A percentile compares a stretch with the other conserved stretches of the same genome.
These are phyloP conservation scores for Automeris io DNA, from an alignment of 2,888 invertebrate genomes.

Conservation along the genomic window DNA sequence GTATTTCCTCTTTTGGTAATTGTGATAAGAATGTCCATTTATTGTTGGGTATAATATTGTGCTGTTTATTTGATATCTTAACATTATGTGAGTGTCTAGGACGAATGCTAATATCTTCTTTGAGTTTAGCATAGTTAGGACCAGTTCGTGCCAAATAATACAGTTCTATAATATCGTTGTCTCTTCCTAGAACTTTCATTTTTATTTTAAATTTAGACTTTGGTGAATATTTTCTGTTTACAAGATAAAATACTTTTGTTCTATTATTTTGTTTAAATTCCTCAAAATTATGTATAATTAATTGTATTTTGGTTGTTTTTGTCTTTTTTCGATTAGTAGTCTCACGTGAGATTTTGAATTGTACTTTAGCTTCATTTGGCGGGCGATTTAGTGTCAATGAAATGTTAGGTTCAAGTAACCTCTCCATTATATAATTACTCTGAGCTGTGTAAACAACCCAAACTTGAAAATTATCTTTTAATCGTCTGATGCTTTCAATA, in stretches of 20 bases:
- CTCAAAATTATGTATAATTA: conserved; percentile 58
- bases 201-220: conserved; percentile 55
- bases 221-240: conserved; percentile 38
- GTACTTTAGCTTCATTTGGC: too few relatives aligned
- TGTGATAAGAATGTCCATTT: conserved; percentile 67
- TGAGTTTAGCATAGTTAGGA: conserved; percentile 56
- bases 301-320: too few relatives aligned
- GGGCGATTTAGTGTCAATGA: too few relatives aligned
- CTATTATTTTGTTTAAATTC: conserved; percentile 48
- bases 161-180: conserved; percentile 62
- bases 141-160: conserved; percentile 55
- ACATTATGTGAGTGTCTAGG: conserved; percentile 49
- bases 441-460: too few relatives aligned
- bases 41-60: conserved; percentile 58
- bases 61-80: conserved; percentile 57
- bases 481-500: too few relatives aligned
- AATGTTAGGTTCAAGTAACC: too few relatives aligned
- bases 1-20: conserved; percentile 55
- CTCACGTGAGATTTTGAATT: too few relatives aligned
- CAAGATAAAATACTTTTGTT: conserved; percentile 52
- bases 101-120: conserved; percentile 56
- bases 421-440: too few relatives aligned
- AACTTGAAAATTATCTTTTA: too few relatives aligned
- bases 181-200: conserved; percentile 58
- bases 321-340: too few relatives aligned